Percentiles rank a stretch among this genome's conserved stretches.
phyloP scores from a whole-genome alignment of 2,888 invertebrate genomes.

The Spisula solida region DNA sequence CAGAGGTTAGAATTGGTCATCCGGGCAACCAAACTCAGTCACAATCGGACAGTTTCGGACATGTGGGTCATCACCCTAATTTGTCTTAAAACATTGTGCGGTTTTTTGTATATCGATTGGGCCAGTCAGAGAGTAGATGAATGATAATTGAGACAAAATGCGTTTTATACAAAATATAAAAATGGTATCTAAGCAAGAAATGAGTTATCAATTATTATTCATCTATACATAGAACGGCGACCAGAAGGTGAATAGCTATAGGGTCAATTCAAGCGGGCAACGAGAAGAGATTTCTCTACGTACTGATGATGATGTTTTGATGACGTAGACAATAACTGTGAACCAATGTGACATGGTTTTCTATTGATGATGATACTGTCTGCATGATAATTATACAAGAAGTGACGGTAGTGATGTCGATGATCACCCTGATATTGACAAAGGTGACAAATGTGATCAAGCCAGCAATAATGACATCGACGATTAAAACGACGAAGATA shows the following conservation, averaged over 20 bases:
- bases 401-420: neutral
- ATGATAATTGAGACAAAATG: neutral
- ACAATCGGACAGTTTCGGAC: constrained; percentile 27
- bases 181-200: neutral
- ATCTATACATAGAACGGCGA: too few species aligned
- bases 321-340: too few species aligned
- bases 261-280: too few species aligned
- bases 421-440: neutral
- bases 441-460: too few species aligned
- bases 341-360: too few species aligned
- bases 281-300: too few species aligned
- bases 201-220: neutral
- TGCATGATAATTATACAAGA: neutral
- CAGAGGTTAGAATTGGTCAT: constrained; percentile 33
- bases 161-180: neutral
- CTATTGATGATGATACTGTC: too few species aligned
- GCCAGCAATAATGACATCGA: neutral
- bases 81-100: constrained; percentile 24
- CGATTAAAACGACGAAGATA: too few species aligned
- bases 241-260: too few species aligned
- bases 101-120: constrained; percentile 4
- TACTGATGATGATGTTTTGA: neutral
- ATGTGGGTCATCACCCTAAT: constrained; percentile 39
- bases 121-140: too few species aligned
- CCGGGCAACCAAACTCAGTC: constrained; percentile 2